Evolutionary conservation across 2,888 invertebrate species (phyloP).

Genomic region (Eilema griseolum): DNA sequence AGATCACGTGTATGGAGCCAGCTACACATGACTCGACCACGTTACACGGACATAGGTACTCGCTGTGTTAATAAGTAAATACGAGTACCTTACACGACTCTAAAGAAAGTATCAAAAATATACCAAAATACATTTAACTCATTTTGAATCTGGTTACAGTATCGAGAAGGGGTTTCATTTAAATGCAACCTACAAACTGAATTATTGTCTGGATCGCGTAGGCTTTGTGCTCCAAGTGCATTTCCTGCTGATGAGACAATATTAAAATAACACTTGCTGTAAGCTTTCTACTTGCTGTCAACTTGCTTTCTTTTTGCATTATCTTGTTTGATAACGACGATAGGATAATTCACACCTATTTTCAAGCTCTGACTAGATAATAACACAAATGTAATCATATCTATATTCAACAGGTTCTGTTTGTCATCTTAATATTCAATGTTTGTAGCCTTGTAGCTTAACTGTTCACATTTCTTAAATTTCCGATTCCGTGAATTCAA

Average conservation of each 20-base stretch:
- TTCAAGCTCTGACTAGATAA: neutral
- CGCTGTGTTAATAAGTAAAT: neutral
- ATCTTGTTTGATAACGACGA: neutral
- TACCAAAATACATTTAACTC: neutral
- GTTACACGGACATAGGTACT: conserved; percentile 36
- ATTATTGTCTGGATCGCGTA: too few relatives aligned
- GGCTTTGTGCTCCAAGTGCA: too few relatives aligned
- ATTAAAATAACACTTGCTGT: neutral
- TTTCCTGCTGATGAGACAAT: too few relatives aligned
- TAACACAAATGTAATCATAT: neutral
- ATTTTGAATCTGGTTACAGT: neutral
- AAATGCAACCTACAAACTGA: too few relatives aligned
- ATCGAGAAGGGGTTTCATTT: neutral
- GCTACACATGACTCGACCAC: conserved; percentile 54
- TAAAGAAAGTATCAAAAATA: conserved; percentile 7
- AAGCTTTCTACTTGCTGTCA: neutral
- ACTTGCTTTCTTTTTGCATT: neutral
- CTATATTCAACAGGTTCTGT: neutral
- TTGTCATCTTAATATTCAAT: conserved; percentile 21
- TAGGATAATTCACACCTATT: neutral
- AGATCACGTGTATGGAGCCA: conserved; percentile 61
- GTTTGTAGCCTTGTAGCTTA: conserved; percentile 1
- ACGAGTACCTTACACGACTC: neutral
- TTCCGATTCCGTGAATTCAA: conserved; percentile 32
- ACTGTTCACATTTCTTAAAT: conserved; percentile 8